Evolutionary conservation across 2,888 invertebrate genomes (phyloP), one percentile per base, ranked within the genome.

Genomic region (Antitype chi): DNA sequence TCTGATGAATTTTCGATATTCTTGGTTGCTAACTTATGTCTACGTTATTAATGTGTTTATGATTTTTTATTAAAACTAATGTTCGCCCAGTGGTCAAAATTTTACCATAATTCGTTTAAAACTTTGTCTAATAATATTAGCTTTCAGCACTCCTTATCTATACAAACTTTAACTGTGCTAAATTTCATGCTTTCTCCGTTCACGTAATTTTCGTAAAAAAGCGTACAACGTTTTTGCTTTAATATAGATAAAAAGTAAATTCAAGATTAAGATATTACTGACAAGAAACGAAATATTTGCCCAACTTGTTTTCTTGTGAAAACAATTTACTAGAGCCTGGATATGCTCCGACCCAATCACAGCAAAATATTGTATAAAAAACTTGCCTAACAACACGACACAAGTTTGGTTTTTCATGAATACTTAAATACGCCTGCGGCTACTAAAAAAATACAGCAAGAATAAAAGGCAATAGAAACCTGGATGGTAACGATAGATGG

Each of bases 381-480:
- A 55, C 68, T 81, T 81, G n/a, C 2, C 4, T 9, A 76, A 55
- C 62, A 71, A 76, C 28, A 66, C 25, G 43, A 81, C 47, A 73
- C 59, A 74, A 82, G 67, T 79, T 74, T 74, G 25, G 38, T 52
- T 63, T 74, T 62, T 67, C 79, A 78, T 72, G 60, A 70, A 67
- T 81, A 79, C 68, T 47, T 67, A 74, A 67, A 66, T 57, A 81
- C 52, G 66, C 82, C 23, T 49, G 60, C 38, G 59, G 63, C 70
- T 68, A 23, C 66, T 28, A 47, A 62, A 28, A 78, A 60, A 28
- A 32, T 32, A 64, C 47, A 47, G 66, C 49, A 53, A 72, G 55
- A 47, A 71, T 59, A 69, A 64, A 63, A 71, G 15, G 49, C 38
- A 55, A 53, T 66, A 66, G 57, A 74, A 77, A 66, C 66, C 66